Evolutionary conservation across 2,888 invertebrate species (phyloP).

Genomic region (Acrobasis repandana): DNA sequence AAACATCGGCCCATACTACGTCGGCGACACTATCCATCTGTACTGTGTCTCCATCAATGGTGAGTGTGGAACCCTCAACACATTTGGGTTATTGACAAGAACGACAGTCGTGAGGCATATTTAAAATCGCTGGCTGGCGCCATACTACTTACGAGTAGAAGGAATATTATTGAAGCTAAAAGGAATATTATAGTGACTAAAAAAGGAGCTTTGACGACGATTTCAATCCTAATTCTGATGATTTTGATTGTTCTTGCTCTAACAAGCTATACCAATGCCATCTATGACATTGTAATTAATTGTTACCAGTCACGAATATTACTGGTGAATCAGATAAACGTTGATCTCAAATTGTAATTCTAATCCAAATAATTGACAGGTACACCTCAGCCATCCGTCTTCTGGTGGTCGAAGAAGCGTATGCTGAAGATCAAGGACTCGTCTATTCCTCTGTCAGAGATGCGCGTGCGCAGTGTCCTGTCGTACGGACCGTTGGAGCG

Average conservation of each 20-base stretch:
- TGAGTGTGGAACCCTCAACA: constrained; percentile 50
- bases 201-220: too few species aligned
- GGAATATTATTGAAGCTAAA: too few species aligned
- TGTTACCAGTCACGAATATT: not conserved
- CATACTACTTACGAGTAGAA: too few species aligned
- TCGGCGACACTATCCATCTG: constrained; percentile 91
- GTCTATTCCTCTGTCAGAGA: constrained; percentile 83
- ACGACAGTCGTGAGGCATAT: too few species aligned
- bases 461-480: constrained; percentile 85
- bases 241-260: too few species aligned
- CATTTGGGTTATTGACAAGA: too few species aligned
- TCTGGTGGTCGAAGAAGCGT: constrained; percentile 86
- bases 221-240: too few species aligned
- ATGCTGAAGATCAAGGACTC: constrained; percentile 79
- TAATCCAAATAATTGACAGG: constrained; percentile 64
- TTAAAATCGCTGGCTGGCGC: too few species aligned
- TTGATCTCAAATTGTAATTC: not conserved
- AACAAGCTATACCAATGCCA: too few species aligned
- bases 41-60: constrained; percentile 94
- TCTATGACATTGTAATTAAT: not conserved
- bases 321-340: too few species aligned
- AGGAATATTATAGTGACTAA: too few species aligned
- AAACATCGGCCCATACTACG: constrained; percentile 90
- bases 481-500: constrained; percentile 84
- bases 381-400: constrained; percentile 85